Base-by-base conservation (phyloP, 2,113 vertebrate genomes). In the Osmerus eperlanus region DNA sequence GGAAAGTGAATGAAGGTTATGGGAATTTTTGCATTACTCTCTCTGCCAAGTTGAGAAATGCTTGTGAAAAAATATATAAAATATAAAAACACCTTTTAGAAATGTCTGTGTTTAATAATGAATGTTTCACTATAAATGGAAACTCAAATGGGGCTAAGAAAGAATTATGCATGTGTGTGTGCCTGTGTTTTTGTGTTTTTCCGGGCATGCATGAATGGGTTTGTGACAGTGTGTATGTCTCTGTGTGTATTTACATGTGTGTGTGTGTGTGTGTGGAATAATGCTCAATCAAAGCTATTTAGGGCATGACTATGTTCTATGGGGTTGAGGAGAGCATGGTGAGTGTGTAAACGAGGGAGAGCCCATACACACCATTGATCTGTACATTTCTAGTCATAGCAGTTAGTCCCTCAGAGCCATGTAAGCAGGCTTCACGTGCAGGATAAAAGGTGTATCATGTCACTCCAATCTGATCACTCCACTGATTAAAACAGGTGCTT, bases 381-480 rank as follows among this genome's bases (percentile, higher is more conserved):
- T 52, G 53, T 62, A 60, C 58, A 53, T 23, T n/a, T 51, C 51
- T 25, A 62, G 61, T 73, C 55, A 41, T 23, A 78, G 60, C 70
- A 62, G 67, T n/a, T 8, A 18, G 67, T 76, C 75, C 63, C 68
- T 61, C 19, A 2, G 55, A 68, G 59, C 52, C 28, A 72, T 3
- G 28, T 74, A 47, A 32, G 67, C 29, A 70, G 2, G 32, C 13
- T 36, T 72, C 70, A 63, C 54, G 65, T 55, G 53, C 74, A 73
- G 66, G 72, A 72, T 80, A 77, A 74, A 32, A 71, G 52, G 47
- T 77, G 78, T 58, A 74, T 81, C 67, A 70, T 14, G 47, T 79
- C 76, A 74, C 58, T 69, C 76, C 78, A 83, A 81, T 87, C 76
- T 79, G 83, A 23, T 23, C 23, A 23, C 23, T 23, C 23, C 76